Percentiles rank a stretch among this genome's conserved stretches.
Evolutionary conservation across 2,797 vertebrate genomes (phyloP).

Genomic region (Anolis apletophallus): DNA sequence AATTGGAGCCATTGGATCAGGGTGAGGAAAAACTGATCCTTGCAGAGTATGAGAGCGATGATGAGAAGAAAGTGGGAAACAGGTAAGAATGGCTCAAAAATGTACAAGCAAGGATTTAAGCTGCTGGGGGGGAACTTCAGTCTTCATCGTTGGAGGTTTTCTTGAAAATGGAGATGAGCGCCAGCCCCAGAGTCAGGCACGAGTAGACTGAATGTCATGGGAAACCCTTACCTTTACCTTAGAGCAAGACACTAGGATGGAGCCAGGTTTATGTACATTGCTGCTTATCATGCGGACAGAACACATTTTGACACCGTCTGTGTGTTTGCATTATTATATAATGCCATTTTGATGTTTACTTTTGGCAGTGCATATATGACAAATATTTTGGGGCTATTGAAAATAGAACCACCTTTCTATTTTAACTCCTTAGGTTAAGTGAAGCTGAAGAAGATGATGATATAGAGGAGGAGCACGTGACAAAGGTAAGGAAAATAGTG

Average conservation of each 20-base stretch:
- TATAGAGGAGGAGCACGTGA: conserved; percentile 92
- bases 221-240: no score
- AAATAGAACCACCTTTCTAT: conserved; percentile 34
- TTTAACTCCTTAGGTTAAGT: conserved; percentile 77
- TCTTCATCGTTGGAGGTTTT: neutral
- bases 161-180: neutral
- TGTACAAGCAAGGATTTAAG: neutral
- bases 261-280: no score
- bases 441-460: conserved; percentile 86
- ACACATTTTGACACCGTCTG: no score
- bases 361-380: neutral
- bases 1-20: conserved; percentile 70
- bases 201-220: no score
- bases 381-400: conserved; percentile 22
- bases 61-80: conserved; percentile 81
- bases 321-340: no score
- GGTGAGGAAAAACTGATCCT: conserved; percentile 91
- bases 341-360: neutral
- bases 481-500: conserved; percentile 83
- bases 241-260: no score
- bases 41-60: conserved; percentile 95
- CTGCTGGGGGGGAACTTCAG: neutral
- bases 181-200: no score
- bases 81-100: conserved; percentile 66
- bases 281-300: neutral